Evolutionary conservation across 2,888 invertebrate genomes (phyloP).

Genomic region (Lasioglossum malachurum): DNA sequence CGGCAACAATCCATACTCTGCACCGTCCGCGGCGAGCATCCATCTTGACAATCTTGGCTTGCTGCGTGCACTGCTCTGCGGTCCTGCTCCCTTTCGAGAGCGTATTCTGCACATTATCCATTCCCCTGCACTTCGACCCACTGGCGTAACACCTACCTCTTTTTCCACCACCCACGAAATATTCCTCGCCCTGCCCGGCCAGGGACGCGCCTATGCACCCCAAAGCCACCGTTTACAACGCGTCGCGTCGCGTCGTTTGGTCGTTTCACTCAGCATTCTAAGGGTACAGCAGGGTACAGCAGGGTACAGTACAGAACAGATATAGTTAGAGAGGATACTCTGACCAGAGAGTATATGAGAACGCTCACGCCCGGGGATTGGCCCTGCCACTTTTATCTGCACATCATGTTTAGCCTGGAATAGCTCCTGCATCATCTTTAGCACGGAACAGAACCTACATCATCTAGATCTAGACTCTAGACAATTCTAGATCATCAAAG

Average conservation of each 20-base stretch:
- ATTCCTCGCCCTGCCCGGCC: neutral
- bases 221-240: conserved; percentile 44
- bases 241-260: neutral
- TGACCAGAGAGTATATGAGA: no score
- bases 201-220: conserved; percentile 43
- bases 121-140: conserved; percentile 61
- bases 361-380: no score
- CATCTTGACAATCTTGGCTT: conserved; percentile 79
- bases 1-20: conserved; percentile 77
- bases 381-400: no score
- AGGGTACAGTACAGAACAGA: no score
- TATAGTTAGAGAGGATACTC: no score
- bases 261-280: neutral
- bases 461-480: no score
- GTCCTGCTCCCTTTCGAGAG: conserved; percentile 66
- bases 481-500: no score
- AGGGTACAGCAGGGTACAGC: no score
- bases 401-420: no score
- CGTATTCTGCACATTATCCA: conserved; percentile 69
- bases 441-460: no score
- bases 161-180: conserved; percentile 17
- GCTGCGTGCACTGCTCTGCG: conserved; percentile 66
- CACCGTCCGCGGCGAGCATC: conserved; percentile 73
- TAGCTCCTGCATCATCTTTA: no score
- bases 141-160: conserved; percentile 52